phyloP scores from a whole-genome alignment of 2,888 invertebrate species.

The Cheilosia vulpina region DNA sequence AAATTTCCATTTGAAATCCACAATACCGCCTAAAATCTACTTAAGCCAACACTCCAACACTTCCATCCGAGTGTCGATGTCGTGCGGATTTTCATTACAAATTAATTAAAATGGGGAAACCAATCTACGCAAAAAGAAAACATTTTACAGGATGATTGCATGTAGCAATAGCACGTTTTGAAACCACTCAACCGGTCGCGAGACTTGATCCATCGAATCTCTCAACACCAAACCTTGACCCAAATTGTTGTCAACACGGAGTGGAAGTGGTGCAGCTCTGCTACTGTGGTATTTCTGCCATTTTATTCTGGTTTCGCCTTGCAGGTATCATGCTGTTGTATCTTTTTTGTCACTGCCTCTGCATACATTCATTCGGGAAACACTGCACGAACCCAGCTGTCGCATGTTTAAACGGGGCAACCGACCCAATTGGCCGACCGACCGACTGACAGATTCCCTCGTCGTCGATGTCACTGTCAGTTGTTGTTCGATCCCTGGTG shows the following conservation, averaged over 20 bases:
- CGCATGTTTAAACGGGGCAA: not conserved
- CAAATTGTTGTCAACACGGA: constrained; percentile 7
- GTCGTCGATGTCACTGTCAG: constrained; percentile 20
- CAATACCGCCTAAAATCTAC: constrained; percentile 18
- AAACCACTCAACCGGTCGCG: constrained; percentile 17
- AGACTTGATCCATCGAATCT: constrained; percentile 15
- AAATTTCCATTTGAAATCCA: constrained; percentile 12
- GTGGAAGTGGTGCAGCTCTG: not conserved
- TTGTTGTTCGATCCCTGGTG: constrained; percentile 13
- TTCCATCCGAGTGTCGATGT: not conserved
- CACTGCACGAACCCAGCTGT: constrained; percentile 9
- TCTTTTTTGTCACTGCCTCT: not conserved
- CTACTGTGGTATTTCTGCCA: not conserved
- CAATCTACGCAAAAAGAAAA: not conserved
- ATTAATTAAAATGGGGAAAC: constrained; percentile 24
- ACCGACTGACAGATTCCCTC: not conserved
- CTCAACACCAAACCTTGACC: constrained; percentile 28
- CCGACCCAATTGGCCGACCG: not conserved
- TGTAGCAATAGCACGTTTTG: not conserved
- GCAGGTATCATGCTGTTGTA: not conserved
- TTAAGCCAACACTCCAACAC: not conserved
- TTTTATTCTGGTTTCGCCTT: constrained; percentile 9
- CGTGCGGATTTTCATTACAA: not conserved
- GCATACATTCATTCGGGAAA: constrained; percentile 10
- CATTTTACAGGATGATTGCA: constrained; percentile 14